Conservation (phyloP, 2,888 invertebrate genomes). For the Orthosia incerta region DNA sequence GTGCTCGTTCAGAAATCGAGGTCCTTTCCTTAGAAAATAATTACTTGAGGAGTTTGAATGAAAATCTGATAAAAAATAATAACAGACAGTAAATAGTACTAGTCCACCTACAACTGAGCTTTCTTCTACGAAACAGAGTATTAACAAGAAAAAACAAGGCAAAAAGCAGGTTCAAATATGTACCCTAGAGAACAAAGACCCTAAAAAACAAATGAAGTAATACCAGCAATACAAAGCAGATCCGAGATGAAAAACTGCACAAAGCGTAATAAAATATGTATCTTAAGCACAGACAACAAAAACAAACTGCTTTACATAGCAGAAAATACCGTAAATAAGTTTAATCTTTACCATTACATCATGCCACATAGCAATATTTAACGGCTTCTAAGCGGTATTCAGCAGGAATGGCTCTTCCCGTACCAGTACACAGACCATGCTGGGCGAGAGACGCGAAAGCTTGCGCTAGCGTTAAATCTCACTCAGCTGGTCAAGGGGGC, state of each 20-base stretch:
- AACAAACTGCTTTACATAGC: not conserved
- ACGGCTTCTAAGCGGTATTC: not conserved
- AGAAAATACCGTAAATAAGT: not conserved
- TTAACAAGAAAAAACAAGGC: not conserved
- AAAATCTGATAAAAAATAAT: not conserved
- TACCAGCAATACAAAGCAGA: not conserved
- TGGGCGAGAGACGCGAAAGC: too few species aligned
- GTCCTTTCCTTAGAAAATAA: not conserved
- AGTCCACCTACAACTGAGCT: not conserved
- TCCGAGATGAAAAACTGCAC: not conserved
- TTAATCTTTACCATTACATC: not conserved
- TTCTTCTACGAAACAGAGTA: not conserved
- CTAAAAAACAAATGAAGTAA: not conserved
- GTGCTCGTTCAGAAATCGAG: not conserved
- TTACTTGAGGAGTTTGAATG: not conserved
- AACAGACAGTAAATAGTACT: not conserved
- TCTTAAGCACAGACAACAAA: not conserved
- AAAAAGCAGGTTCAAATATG: not conserved
- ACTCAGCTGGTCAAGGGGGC: too few species aligned
- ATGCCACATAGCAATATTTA: not conserved
- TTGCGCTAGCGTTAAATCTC: too few species aligned
- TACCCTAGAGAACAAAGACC: not conserved
- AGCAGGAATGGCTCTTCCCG: too few species aligned
- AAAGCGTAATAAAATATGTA: not conserved
- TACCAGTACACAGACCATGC: too few species aligned